These are phyloP conservation scores for Rachycentron canadum DNA, from an alignment of 2,797 vertebrate genomes.

Conservation along the genomic window DNA sequence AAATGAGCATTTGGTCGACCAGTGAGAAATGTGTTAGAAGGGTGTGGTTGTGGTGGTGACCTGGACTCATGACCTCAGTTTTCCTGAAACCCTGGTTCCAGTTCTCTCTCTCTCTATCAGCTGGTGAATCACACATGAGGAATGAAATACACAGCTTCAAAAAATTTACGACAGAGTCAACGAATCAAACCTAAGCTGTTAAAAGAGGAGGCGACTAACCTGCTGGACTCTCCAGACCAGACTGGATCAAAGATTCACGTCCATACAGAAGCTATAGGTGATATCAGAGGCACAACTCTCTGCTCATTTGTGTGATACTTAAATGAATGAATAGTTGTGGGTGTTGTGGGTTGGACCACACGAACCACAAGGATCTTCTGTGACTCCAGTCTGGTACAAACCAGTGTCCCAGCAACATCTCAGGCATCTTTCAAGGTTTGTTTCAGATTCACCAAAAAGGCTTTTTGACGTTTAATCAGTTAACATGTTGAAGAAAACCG, in stretches of 20 bases:
- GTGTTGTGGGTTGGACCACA: background rate
- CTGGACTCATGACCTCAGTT: background rate
- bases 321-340: background rate
- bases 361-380: background rate
- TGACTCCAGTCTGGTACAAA: background rate
- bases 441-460: background rate
- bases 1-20: background rate
- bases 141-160: background rate
- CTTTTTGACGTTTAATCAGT: slow-evolving; percentile 20
- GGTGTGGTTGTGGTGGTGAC: background rate
- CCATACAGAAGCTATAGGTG: too few relatives aligned
- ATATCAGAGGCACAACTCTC: too few relatives aligned
- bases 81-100: background rate
- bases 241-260: background rate
- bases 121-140: background rate
- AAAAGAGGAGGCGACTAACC: too few relatives aligned
- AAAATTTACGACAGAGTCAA: background rate
- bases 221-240: background rate
- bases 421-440: background rate
- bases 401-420: background rate
- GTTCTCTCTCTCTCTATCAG: background rate
- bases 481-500: background rate
- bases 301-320: background rate
- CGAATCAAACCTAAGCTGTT: background rate
- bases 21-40: background rate